A percentile compares a stretch with the other conserved stretches of the same genome.
These are phyloP conservation scores for Melanotaenia trifasciata DNA, from an alignment of 2,797 vertebrate species.

Conservation along the genomic window DNA sequence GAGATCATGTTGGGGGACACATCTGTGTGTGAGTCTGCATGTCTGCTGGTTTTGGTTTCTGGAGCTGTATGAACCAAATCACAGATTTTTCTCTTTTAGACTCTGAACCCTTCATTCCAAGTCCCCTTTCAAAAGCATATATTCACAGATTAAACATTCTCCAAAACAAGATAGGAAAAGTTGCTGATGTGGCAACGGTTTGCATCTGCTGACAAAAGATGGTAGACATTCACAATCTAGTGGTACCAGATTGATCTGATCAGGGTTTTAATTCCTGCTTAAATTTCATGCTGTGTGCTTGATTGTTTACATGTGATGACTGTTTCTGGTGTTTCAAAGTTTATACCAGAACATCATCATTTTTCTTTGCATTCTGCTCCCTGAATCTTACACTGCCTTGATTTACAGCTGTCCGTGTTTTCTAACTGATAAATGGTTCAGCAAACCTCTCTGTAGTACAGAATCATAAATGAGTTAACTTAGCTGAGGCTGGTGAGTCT, in stretches of 20 bases:
- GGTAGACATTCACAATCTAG: neutral
- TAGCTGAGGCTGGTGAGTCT: conserved; percentile 10
- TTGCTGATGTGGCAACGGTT: neutral
- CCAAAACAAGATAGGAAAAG: conserved; percentile 19
- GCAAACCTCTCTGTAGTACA: conserved; percentile 13
- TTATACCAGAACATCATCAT: neutral
- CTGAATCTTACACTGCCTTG: neutral
- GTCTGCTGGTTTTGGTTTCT: conserved; percentile 51
- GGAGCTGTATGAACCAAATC: conserved; percentile 65
- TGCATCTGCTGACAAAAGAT: conserved; percentile 1
- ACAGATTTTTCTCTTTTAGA: conserved; percentile 50
- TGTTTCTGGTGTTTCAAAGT: conserved; percentile 1
- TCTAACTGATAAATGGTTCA: conserved; percentile 6
- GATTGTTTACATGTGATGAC: neutral
- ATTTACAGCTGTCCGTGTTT: neutral
- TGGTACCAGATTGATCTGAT: neutral
- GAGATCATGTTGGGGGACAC: conserved; percentile 70
- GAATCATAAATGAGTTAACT: neutral
- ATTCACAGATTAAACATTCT: neutral
- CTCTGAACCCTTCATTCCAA: conserved; percentile 40
- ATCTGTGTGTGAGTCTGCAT: conserved; percentile 29
- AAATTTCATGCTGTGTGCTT: neutral
- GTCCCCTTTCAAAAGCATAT: conserved; percentile 5
- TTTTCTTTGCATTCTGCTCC: neutral
- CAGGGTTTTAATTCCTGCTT: neutral